Evolutionary conservation across 2,113 vertebrate genomes (phyloP).

Genomic region (Lampris incognitus): DNA sequence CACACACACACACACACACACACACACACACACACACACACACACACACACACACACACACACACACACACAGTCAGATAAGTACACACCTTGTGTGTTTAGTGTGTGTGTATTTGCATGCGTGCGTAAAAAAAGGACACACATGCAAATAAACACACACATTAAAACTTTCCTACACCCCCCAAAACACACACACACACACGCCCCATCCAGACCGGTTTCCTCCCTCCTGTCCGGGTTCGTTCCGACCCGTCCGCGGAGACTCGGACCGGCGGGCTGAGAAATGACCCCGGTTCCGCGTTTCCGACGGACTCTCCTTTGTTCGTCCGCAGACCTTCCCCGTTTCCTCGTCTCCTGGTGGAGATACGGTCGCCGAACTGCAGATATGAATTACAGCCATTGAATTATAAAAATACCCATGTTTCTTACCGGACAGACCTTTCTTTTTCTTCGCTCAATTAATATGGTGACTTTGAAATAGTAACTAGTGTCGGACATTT

Average conservation of each 20-base stretch:
- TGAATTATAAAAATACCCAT: slow-evolving; percentile 81
- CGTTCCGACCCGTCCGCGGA: too few species aligned
- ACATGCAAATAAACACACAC: too few species aligned
- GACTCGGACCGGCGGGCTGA: too few species aligned
- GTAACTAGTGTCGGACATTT: slow-evolving; percentile 62
- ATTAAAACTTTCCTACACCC: too few species aligned
- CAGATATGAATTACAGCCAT: slow-evolving; percentile 74
- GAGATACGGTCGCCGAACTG: slow-evolving; percentile 6
- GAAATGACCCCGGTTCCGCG: too few species aligned
- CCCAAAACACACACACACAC: slow-evolving; percentile 5
- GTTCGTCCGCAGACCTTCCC: background rate
- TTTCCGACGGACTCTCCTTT: too few species aligned
- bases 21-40: slow-evolving; percentile 3
- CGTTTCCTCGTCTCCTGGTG: background rate
- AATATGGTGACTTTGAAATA: slow-evolving; percentile 79
- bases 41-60: slow-evolving; percentile 6
- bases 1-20: slow-evolving; percentile 14
- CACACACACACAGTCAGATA: background rate
- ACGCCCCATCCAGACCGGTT: slow-evolving; percentile 39
- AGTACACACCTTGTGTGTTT: background rate
- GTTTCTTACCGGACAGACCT: slow-evolving; percentile 71
- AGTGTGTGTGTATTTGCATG: too few species aligned
- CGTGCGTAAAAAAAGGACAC: too few species aligned
- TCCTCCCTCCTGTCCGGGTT: too few species aligned
- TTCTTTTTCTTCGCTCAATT: slow-evolving; percentile 62